Evolutionary conservation across 1,140 invertebrate genomes (phyloP).

Genomic region (Drosophila navojoa): DNA sequence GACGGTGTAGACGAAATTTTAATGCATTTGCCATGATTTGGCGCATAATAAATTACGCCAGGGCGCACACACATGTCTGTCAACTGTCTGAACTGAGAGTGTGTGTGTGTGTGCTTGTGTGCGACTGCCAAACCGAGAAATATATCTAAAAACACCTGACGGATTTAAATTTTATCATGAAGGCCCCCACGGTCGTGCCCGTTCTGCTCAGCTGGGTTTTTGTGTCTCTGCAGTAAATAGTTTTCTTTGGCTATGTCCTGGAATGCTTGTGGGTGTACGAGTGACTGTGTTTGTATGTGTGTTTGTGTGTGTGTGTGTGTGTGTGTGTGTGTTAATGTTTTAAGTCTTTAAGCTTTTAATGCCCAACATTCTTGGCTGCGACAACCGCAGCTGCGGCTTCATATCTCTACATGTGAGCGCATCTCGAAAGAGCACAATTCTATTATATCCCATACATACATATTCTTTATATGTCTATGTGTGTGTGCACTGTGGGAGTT

Average conservation of each 20-base stretch:
- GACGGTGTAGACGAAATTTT: conserved; percentile 66
- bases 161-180: conserved; percentile 74
- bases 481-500: neutral
- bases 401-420: conserved; percentile 13
- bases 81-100: conserved; percentile 19
- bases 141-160: conserved; percentile 62
- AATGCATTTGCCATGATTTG: conserved; percentile 75
- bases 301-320: too few species aligned
- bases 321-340: conserved; percentile 62
- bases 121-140: conserved; percentile 20
- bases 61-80: conserved; percentile 25
- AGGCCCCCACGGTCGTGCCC: conserved; percentile 25
- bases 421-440: conserved; percentile 13
- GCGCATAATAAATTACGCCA: conserved; percentile 70
- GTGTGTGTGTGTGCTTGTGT: conserved; percentile 30
- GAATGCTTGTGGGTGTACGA: conserved; percentile 21
- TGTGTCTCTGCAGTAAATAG: conserved; percentile 54
- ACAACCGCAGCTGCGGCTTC: conserved; percentile 39
- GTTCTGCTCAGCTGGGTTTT: conserved; percentile 27
- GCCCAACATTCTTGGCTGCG: conserved; percentile 61
- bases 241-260: conserved; percentile 47
- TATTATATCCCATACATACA: too few species aligned
- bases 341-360: conserved; percentile 76
- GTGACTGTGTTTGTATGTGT: conserved; percentile 9
- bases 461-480: neutral